Evolutionary conservation across 2,797 vertebrate genomes (phyloP), one percentile per base, ranked within the genome.

Genomic region (Enteromius unitaeniatus): DNA sequence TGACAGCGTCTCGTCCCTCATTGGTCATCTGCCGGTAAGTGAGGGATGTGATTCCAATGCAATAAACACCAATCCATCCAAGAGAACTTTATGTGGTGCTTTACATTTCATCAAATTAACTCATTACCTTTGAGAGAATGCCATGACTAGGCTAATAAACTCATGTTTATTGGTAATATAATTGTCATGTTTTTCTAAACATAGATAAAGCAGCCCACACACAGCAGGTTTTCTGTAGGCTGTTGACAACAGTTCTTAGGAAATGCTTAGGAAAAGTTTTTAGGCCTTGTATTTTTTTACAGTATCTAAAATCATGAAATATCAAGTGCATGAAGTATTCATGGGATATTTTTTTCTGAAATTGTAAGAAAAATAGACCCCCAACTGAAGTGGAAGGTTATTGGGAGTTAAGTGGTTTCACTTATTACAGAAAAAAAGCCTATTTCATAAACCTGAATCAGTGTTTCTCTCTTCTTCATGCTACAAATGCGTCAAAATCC

Each of bases 1-100:
- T 80, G 96, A 96, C 85, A 97, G 95, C 3, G 94, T 98, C 91
- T 96, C 94, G 0, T 95, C 95, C 86, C 95, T 99, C 65, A 97
- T 99, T 82, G 98, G 97, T 81, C 95, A 98, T 94, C 93, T 95
- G 93, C 95, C 97, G 91, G 97, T 99, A 96, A 98, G 97, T 95
- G 21, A 75, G 2, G 10, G 28, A 17, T 21, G 26, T 10, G 31
- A 3, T 11, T 15, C 19, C 14, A 60, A 13, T 15, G 14, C 13
- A 47, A 64, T 17, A 62, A 45, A 70, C 11, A 5, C 21, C 21
- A 10, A 9, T 21, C 68, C 23, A 21, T 37, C 31, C n/a, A 53
- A 15, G 19, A 26, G 19, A 45, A 42, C 37, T 69, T 10, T n/a
- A 74, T 15, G 49, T 49, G 31, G 13, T 53, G 21, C 37, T 37